Percentiles rank a stretch among this genome's conserved stretches.
Conservation (phyloP, 2,888 invertebrate genomes). For the Steinernema scapterisci region DNA sequence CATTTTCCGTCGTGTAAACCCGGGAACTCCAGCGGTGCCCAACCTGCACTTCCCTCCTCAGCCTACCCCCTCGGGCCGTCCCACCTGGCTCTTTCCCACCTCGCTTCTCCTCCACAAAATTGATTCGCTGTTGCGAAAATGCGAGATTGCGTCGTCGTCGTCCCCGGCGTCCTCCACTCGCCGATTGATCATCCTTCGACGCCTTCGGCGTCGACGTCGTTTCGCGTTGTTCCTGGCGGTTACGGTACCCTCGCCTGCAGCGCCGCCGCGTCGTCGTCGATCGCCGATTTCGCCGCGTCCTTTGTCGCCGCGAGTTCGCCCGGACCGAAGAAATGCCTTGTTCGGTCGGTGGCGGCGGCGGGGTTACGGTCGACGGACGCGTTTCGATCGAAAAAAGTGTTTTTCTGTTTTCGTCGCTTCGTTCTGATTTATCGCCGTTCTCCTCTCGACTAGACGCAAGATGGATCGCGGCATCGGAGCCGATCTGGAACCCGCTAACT, state of each 20-base stretch:
- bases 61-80: not conserved
- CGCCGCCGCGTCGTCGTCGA: too few species aligned
- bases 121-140: constrained; percentile 26
- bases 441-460: constrained; percentile 1
- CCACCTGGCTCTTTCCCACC: not conserved
- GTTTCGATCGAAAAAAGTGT: constrained; percentile 2
- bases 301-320: too few species aligned
- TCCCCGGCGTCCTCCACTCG: not conserved
- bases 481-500: not conserved
- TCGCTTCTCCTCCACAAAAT: not conserved
- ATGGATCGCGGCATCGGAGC: constrained; percentile 3
- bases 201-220: not conserved
- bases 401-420: not conserved
- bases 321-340: not conserved
- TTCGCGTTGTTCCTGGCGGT: not conserved
- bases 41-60: not conserved
- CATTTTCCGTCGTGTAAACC: too few species aligned
- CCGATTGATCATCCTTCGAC: not conserved
- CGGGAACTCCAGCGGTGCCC: too few species aligned
- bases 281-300: too few species aligned
- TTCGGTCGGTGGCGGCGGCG: not conserved
- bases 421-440: not conserved
- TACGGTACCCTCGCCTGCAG: too few species aligned
- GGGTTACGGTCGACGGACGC: constrained; percentile 23
- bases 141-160: constrained; percentile 16